Base-by-base conservation (phyloP, 2,113 vertebrate genomes). In the Ictidomys tridecemlineatus region DNA sequence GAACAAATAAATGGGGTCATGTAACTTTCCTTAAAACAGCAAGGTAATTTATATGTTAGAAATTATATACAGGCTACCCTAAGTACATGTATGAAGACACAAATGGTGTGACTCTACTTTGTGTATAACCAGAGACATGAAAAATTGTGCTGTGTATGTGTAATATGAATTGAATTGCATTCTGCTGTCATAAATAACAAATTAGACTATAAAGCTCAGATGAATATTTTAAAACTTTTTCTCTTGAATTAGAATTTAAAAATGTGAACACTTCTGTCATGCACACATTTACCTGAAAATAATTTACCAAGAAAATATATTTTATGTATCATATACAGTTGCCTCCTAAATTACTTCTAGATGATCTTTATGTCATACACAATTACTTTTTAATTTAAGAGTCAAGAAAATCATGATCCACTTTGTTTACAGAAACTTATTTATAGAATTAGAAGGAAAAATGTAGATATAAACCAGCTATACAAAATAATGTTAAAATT, bases 371-470 rank as follows among this genome's bases (percentile, higher is more conserved):
- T 76, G 13, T 77, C 14, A 34, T 48, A 51, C 5, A 77, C 18
- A 90, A 63, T 70, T 76, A 42, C 26, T 95, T 51, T 42, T 87
- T 91, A 86, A 87, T 94, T 76, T 16, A 61, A 37, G 87, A 88
- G 73, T 87, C 32, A 87, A 17, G 22, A 82, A 93, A 91, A 91
- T 84, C 10, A 30, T 18, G 70, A 6, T 26, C 8, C 4, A 74
- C 26, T 39, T 79, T 42, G 91, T 78, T 83, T 84, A 42, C 37
- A 63, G 10, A 73, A 63, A 76, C 45, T 45, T 88, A 83, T 65
- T 72, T 39, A 39, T 58, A 24, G 70, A 85, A 73, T 84, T 91
- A 78, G 10, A 74, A 80, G 45, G 4, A 72, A 45, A 95, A 78
- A 84, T 1, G n/a, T 4, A 48, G 58, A 70, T 1, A 42, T 65